Evolutionary conservation across 1,140 invertebrate species (phyloP), one percentile per base, ranked within the genome.

Genomic region (Drosophila truncata): DNA sequence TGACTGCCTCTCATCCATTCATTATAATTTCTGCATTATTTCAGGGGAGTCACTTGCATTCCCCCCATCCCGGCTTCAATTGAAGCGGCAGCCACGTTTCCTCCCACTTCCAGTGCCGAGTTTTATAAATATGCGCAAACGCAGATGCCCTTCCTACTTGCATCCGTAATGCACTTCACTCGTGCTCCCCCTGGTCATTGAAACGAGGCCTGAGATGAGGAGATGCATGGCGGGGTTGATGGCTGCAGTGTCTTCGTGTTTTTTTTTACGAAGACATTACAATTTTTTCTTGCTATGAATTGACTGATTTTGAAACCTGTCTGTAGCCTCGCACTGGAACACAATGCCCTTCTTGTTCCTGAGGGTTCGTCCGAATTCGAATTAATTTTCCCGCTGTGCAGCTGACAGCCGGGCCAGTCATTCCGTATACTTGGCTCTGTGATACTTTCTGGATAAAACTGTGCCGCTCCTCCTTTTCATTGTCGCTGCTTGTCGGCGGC

Each of bases 1-100:
- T 44, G 63, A 20, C 20, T 61, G 11, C 41, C 35, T 33, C 31
- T n/a, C 18, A 27, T 37, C n/a, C 39, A 31, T 57, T 35, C 66
- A 82, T 77, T 77, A 78, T 69, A 69, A 76, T 72, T 65, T 63
- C 66, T 64, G 75, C 70, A 75, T 78, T 80, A 61, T 78, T 80
- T 78, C 52, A 35, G 39, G 41, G 57, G 54, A 42, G 20, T n/a
- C 46, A 39, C 42, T 37, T 20, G 10, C 23, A 20, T 23, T 55
- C 20, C n/a, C 7, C 11, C 18, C 31, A 4, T n/a, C 16, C 7
- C 7, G 29, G 33, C 60, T 52, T 64, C 42, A 61, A 61, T 69
- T 71, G 41, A 60, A 52, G 42, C 46, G 33, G 29, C 57, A 57
- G 44, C 42, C 11, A 6, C 47, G 66, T 49, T 59, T 60, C 67